phyloP scores from a whole-genome alignment of 2,888 invertebrate genomes.

The Incurvaria masculella region DNA sequence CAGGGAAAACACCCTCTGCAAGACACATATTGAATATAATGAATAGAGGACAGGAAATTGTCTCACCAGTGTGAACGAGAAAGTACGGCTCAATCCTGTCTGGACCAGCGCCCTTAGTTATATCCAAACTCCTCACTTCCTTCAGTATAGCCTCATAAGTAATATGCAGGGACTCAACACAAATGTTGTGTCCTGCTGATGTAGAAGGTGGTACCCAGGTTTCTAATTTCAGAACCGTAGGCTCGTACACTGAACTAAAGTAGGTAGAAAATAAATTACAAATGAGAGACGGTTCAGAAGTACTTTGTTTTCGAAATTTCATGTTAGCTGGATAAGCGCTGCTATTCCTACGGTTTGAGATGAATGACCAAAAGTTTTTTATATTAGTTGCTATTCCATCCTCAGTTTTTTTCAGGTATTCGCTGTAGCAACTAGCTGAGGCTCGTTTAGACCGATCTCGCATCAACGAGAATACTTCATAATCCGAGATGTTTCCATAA shows the following conservation, averaged over 20 bases:
- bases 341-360: conserved; percentile 1
- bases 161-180: no score
- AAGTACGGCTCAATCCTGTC: no score
- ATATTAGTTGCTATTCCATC: not conserved
- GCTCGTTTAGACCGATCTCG: conserved; percentile 10
- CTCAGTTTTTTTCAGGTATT: not conserved
- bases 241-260: not conserved
- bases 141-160: no score
- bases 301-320: not conserved
- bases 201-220: not conserved
- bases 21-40: no score
- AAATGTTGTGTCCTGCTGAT: no score
- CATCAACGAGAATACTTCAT: conserved; percentile 8
- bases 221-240: not conserved
- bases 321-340: not conserved
- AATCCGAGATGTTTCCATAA: conserved; percentile 10
- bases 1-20: no score
- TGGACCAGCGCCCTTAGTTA: no score
- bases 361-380: conserved; percentile 6
- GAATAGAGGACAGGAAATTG: no score
- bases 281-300: not conserved
- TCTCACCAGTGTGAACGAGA: no score
- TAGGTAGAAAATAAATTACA: not conserved
- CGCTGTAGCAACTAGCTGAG: conserved; percentile 1
- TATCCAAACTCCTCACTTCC: no score